A percentile compares a stretch with the other conserved stretches of the same genome.
These are phyloP conservation scores for Lysiphlebus fabarum DNA, from an alignment of 1,140 invertebrate species.

Conservation along the genomic window DNA sequence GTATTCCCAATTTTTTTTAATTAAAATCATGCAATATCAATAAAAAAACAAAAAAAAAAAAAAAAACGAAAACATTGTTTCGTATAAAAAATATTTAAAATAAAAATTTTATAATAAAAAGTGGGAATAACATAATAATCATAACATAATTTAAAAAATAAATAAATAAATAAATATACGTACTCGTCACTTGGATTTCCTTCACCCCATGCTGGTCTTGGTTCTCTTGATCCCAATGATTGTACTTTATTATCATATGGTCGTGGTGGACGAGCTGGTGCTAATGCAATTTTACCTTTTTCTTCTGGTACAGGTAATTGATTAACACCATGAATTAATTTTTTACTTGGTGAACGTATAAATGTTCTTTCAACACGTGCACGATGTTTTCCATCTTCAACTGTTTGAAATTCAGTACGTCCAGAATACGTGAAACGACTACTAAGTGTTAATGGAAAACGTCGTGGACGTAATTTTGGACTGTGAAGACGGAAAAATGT, in stretches of 20 bases:
- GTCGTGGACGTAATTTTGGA: conserved; percentile 66
- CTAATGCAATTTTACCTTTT: conserved; percentile 50
- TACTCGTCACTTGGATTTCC: conserved; percentile 68
- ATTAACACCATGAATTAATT: conserved; percentile 57
- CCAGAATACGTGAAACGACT: conserved; percentile 75
- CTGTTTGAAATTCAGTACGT: conserved; percentile 89
- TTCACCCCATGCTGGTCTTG: conserved; percentile 76
- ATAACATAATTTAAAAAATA: too few relatives aligned
- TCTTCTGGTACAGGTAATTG: conserved; percentile 54
- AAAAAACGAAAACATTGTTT: too few relatives aligned
- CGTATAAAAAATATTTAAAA: too few relatives aligned
- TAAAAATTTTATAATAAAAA: too few relatives aligned
- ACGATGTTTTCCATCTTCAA: conserved; percentile 80
- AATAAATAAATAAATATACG: conserved; percentile 42
- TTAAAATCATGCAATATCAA: too few relatives aligned
- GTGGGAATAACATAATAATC: too few relatives aligned
- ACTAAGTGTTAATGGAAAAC: conserved; percentile 64
- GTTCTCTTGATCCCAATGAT: conserved; percentile 66
- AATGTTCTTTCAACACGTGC: conserved; percentile 81
- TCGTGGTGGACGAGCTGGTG: conserved; percentile 57
- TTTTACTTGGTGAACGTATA: conserved; percentile 67
- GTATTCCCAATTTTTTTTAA: too few relatives aligned
- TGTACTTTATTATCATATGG: conserved; percentile 73
- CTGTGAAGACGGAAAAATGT: conserved; percentile 94
- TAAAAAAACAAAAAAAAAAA: too few relatives aligned